Base-by-base conservation (phyloP, 2,113 vertebrate genomes). In the Pseudopodoces humilis region DNA sequence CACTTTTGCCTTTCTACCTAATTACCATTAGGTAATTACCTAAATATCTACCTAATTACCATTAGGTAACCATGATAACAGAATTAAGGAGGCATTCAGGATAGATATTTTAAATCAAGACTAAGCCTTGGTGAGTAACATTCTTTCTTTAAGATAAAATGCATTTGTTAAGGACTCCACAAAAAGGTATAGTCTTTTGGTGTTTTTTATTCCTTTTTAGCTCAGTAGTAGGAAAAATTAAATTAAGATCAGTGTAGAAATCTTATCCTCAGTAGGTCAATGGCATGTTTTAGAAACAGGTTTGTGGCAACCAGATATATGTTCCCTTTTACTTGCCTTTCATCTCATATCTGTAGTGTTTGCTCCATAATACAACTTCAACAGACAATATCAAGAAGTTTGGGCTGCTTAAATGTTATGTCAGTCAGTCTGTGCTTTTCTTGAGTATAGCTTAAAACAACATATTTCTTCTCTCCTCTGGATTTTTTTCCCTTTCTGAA, bases 121-220 rank as follows among this genome's bases (percentile, higher is more conserved):
- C 15, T 37, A 62, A n/a, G 58, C 5, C 6, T 69, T 76, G 23
- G 7, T 31, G 5, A 74, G 10, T 7, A 58, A 9, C 9, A 50
- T 33, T 46, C n/a, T 60, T 17, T 58, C 28, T 60, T 59, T 11
- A 49, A 37, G 20, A 31, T 24, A 35, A 90, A 85, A 72, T 30
- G 12, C 12, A 10, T 83, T 62, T 60, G 3, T 18, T 72, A 33
- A 7, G 0, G 0, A 5, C 13, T 69, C 23, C 22, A 15, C 9
- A 3, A 35, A 35, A 53, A 56, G 23, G 14, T 7, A 10, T 18
- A 39, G 20, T 69, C 12, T 8, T 1, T 28, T n/a, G 11, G 28
- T 7, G 12, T 0, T 39, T 70, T 82, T 79, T 24, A 41, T 10
- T 30, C 30, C 18, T 41, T 35, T 67, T 83, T 16, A 63, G 7